A percentile compares a stretch with the other conserved stretches of the same genome.
phyloP scores from a whole-genome alignment of 2,888 invertebrate genomes.

The Nomada ferruginata region DNA sequence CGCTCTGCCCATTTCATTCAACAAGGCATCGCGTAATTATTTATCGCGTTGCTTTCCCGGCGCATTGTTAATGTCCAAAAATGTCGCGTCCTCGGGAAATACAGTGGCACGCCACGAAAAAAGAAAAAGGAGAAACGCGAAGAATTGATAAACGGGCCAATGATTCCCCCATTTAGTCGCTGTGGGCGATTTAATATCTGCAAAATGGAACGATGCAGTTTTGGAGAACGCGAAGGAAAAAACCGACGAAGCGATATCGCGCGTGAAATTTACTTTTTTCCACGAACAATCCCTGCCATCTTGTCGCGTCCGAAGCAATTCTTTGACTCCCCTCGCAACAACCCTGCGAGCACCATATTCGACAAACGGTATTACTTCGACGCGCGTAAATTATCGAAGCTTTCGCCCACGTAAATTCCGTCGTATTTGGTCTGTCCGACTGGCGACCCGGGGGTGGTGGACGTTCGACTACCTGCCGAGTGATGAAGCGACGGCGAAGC shows the following conservation, averaged over 20 bases:
- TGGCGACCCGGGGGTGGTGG: neutral
- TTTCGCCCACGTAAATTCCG: constrained; percentile 2
- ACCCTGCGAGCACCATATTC: neutral
- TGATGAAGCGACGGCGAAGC: neutral
- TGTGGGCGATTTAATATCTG: constrained; percentile 35
- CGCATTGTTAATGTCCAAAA: constrained; percentile 57
- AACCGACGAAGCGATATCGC: neutral
- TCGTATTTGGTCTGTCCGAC: neutral
- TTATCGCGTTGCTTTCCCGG: constrained; percentile 58
- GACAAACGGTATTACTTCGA: constrained; percentile 11
- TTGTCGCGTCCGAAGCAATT: constrained; percentile 12
- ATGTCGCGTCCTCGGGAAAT: constrained; percentile 8
- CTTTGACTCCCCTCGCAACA: neutral
- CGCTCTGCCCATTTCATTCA: constrained; percentile 44
- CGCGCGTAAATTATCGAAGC: constrained; percentile 1
- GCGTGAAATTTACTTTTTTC: neutral
- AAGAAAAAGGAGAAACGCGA: neutral
- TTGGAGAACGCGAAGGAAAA: neutral
- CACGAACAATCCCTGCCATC: constrained; percentile 3
- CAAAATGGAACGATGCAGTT: constrained; percentile 18
- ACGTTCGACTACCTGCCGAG: neutral
- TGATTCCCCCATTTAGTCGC: constrained; percentile 35
- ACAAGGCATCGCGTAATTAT: constrained; percentile 62
- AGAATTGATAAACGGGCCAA: constrained; percentile 35
- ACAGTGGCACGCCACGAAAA: neutral